Evolutionary conservation across 1,140 invertebrate genomes (phyloP), one percentile per base, ranked within the genome.

Genomic region (Chrysoperla carnea): DNA sequence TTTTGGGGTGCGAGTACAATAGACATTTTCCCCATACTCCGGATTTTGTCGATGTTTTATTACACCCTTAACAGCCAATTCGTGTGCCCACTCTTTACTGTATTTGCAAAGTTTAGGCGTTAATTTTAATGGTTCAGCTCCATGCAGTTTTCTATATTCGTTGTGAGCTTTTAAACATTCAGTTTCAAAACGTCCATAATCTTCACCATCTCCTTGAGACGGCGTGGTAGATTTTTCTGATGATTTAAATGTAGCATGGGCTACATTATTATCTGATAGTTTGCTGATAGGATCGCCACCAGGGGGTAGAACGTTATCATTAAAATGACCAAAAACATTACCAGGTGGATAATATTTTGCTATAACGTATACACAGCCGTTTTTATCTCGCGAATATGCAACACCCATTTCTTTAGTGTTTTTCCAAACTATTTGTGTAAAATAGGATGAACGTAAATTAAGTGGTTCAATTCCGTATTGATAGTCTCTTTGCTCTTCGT

Each of bases 11-110:
- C 78, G 83, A 50, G 74, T 68, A 44, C 72, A 76, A 52, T 78
- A 88, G 43, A 88, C 74, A 57, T 88, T 89, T 56, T 88, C 85
- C 1, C 85, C 84, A 57, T 86, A 86, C 13, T 76, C 71, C 45
- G 68, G 72, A 48, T 81, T 73, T 14, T 73, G 68, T 28, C 84
- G 76, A 56, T 92, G 88, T 47, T 81, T 68, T 50, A 89, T 68
- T 40, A 61, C 64, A 33, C 79, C 76, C 44, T 63, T 75, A 28
- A 68, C 64, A 1, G 77, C 78, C 15, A 91, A 55, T 41, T 73
- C 65, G 44, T 81, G 76, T 0, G 85, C 86, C 85, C 86, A 90
- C 56, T 84, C 79, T 61, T 88, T 77, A 50, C 83, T 72, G 49
- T 76, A 76, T 54, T 76, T 77, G 52, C 73, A 74, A 14, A 84